Evolutionary conservation across 2,888 invertebrate species (phyloP), one percentile per base, ranked within the genome.

Genomic region (Apamea epomidion): DNA sequence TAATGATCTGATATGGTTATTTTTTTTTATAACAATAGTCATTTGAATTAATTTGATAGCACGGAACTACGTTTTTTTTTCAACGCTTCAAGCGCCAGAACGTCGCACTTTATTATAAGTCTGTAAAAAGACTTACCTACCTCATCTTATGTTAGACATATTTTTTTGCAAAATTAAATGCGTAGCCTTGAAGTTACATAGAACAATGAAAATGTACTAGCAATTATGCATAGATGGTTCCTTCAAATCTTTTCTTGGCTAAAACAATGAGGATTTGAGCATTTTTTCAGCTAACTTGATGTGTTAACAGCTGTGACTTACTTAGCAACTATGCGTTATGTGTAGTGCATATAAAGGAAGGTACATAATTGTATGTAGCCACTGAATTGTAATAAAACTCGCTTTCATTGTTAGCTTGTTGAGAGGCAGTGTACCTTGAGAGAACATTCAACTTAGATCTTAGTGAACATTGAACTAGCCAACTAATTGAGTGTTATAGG

Each of bases 361-460:
- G 42, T 16, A 48, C 16, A 12, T 60, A n/a, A 74, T 37, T 81
- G 68, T 54, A 32, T 21, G 21, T 45, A 62, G 14, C 29, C 69
- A 21, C 37, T 64, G 69, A 29, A 58, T 54, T 70, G 78, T 84
- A 45, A 29, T 54, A 77, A 69, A 84, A 84, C 78, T 81, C 54
- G 37, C 48, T 81, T 69, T 81, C 81, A 83, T 83, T 81, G 25
- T 77, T n/a, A 18, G 25, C n/a, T 67, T 69, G n/a, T 76, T 21
- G 32, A 81, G 32, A 81, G 78, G 78, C 68, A 77, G 60, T 68
- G 32, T 69, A 83, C 77, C 29, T 81, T 81, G 68, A 54, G 51
- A n/a, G 68, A 68, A 60, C 83, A 83, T 83, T 83, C 78, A 81
- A 81, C 68, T 81, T 51, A 68, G 68, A 60, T 14, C 25, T 76